These are phyloP conservation scores for Meiosimyza platycephala DNA, from an alignment of 2,888 invertebrate genomes.

Conservation along the genomic window DNA sequence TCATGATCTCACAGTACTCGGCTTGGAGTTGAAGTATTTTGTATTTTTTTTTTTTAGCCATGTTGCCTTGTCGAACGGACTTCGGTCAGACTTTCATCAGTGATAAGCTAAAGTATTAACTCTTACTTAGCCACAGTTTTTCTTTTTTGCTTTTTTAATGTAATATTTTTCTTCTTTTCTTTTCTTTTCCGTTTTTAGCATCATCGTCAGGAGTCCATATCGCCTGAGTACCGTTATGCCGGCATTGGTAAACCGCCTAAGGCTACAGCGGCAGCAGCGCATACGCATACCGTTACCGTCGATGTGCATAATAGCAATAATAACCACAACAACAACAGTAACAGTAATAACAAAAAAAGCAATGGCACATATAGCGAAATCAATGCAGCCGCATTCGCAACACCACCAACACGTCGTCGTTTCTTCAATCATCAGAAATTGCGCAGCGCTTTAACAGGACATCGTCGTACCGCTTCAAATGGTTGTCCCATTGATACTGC, in stretches of 20 bases:
- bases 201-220: constrained; percentile 66
- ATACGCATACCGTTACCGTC: constrained; percentile 47
- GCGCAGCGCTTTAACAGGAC: constrained; percentile 77
- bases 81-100: constrained; percentile 59
- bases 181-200: constrained; percentile 51
- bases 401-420: constrained; percentile 80
- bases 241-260: constrained; percentile 63
- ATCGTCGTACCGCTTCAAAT: constrained; percentile 65
- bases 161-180: constrained; percentile 36
- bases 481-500: constrained; percentile 64
- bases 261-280: constrained; percentile 45
- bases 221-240: constrained; percentile 65
- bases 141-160: constrained; percentile 33
- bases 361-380: constrained; percentile 65
- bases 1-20: constrained; percentile 22
- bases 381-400: constrained; percentile 77
- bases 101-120: constrained; percentile 51
- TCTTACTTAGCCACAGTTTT: constrained; percentile 29
- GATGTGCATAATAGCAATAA: constrained; percentile 47
- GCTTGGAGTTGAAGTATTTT: constrained; percentile 38
- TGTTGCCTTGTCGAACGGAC: constrained; percentile 26
- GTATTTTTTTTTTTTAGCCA: constrained; percentile 6
- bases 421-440: constrained; percentile 85
- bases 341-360: constrained; percentile 27
- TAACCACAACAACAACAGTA: constrained; percentile 35